phyloP scores from a whole-genome alignment of 2,113 vertebrate species.

The Otocyon megalotis region DNA sequence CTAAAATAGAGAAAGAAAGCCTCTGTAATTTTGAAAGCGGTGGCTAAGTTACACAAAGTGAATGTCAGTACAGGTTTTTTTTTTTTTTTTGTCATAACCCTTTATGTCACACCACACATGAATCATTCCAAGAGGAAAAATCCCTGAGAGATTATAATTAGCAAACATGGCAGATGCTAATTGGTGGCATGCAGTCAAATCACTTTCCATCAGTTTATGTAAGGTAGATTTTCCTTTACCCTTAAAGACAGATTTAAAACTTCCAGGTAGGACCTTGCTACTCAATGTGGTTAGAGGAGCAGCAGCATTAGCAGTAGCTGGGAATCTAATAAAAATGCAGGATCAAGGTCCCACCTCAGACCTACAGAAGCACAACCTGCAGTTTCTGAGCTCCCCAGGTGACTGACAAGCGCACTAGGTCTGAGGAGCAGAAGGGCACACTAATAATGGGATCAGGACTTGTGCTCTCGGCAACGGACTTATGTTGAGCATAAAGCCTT shows the following conservation, averaged over 20 bases:
- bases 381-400: not conserved
- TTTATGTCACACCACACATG: not conserved
- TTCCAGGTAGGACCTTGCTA: not conserved
- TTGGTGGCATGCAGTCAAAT: not conserved
- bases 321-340: not conserved
- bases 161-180: not conserved
- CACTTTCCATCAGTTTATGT: not conserved
- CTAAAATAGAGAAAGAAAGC: not conserved
- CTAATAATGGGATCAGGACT: not conserved
- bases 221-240: not conserved
- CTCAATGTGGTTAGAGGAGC: not conserved
- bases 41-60: not conserved
- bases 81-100: not conserved
- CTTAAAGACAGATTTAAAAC: not conserved
- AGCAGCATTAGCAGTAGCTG: not conserved
- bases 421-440: not conserved
- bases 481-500: not conserved
- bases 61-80: not conserved
- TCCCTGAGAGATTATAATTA: not conserved
- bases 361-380: not conserved
- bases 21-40: not conserved
- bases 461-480: not conserved
- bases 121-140: not conserved
- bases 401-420: not conserved
- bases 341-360: not conserved